A percentile compares a stretch with the other conserved stretches of the same genome.
Evolutionary conservation across 2,797 vertebrate genomes (phyloP).

Genomic region (Schizothorax lantsangensis): DNA sequence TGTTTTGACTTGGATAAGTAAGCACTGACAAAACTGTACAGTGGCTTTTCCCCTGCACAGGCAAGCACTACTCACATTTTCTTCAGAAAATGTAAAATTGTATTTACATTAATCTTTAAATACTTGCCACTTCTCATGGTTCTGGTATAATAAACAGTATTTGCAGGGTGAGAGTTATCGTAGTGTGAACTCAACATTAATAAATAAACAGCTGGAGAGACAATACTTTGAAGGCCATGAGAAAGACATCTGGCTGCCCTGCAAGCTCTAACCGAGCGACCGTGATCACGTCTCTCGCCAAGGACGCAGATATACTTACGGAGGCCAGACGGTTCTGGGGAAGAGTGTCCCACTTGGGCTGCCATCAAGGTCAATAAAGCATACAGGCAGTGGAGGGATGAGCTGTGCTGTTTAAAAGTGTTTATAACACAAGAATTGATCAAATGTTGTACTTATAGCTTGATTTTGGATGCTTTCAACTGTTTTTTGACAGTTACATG

Average conservation of each 20-base stretch:
- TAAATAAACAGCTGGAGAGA: slow-evolving; percentile 60
- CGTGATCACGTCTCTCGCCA: slow-evolving; percentile 47
- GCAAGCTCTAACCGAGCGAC: slow-evolving; percentile 35
- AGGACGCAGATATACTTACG: slow-evolving; percentile 50
- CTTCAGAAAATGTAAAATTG: not conserved
- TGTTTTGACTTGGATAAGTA: not conserved
- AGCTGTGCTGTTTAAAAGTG: not conserved
- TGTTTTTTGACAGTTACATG: not conserved
- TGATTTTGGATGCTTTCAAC: not conserved
- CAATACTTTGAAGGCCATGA: slow-evolving; percentile 58
- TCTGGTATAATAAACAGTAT: slow-evolving; percentile 59
- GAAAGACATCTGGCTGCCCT: slow-evolving; percentile 58
- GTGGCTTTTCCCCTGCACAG: slow-evolving; percentile 21
- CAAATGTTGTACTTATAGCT: not conserved
- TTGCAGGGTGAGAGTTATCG: slow-evolving; percentile 47
- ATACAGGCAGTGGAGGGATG: slow-evolving; percentile 1
- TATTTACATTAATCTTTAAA: not conserved
- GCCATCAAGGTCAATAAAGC: slow-evolving; percentile 43
- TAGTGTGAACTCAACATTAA: slow-evolving; percentile 54
- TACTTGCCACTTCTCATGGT: slow-evolving; percentile 36
- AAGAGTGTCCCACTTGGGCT: slow-evolving; percentile 34
- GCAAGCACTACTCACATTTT: not conserved
- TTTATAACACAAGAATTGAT: not conserved
- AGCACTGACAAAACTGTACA: not conserved
- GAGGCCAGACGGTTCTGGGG: slow-evolving; percentile 32